Evolutionary conservation across 2,113 vertebrate species (phyloP).

Genomic region (Smithornis capensis): DNA sequence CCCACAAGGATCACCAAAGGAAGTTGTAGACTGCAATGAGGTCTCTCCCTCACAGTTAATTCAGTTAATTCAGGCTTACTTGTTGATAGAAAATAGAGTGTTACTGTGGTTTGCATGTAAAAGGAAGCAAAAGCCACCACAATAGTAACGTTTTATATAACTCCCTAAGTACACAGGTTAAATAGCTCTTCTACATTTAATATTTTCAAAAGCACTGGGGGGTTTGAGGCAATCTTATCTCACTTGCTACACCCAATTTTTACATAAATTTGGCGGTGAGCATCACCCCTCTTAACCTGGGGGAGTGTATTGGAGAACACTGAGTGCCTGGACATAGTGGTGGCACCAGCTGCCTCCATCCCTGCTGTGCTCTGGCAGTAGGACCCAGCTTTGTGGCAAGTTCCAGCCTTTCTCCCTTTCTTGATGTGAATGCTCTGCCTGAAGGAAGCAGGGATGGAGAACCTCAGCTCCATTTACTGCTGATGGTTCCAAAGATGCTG

Average conservation of each 20-base stretch:
- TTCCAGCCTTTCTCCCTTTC: not conserved
- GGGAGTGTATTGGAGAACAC: not conserved
- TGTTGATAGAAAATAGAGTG: not conserved
- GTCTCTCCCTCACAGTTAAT: not conserved
- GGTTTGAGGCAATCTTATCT: not conserved
- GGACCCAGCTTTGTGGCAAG: not conserved
- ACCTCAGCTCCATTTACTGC: not conserved
- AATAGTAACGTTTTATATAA: not conserved
- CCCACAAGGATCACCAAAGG: not conserved
- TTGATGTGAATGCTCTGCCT: not conserved
- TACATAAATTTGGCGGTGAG: not conserved
- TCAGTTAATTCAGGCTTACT: not conserved
- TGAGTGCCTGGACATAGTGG: fast-evolving
- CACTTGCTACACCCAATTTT: not conserved
- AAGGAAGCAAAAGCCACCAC: not conserved
- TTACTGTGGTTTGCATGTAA: not conserved
- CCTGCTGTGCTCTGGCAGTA: not conserved
- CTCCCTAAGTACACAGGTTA: not conserved
- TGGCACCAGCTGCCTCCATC: fast-evolving
- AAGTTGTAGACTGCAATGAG: not conserved
- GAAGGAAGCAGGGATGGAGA: not conserved
- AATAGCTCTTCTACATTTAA: not conserved
- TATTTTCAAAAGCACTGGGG: not conserved
- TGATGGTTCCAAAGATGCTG: not conserved
- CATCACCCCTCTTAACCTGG: too few species aligned